A percentile compares a stretch with the other conserved stretches of the same genome.
Evolutionary conservation across 1,140 invertebrate genomes (phyloP).

Genomic region (Spodoptera frugiperda): DNA sequence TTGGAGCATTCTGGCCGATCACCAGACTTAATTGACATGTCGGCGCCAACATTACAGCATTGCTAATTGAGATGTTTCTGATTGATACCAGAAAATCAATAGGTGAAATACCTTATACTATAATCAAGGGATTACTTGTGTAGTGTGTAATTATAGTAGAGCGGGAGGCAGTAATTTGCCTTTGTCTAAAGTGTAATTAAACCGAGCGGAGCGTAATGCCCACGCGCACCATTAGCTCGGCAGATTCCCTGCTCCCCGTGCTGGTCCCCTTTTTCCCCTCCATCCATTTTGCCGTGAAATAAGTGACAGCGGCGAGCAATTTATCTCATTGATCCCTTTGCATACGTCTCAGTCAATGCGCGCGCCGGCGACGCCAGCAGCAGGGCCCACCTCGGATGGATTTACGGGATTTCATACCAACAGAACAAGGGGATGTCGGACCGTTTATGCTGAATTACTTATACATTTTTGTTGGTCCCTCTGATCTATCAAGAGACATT

Average conservation of each 20-base stretch:
- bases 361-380: conserved; percentile 52
- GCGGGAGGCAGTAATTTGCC: conserved; percentile 39
- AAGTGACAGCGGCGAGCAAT: conserved; percentile 74
- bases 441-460: conserved; percentile 61
- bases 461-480: conserved; percentile 58
- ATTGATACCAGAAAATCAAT: conserved; percentile 26
- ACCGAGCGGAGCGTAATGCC: conserved; percentile 61
- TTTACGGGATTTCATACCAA: conserved; percentile 63
- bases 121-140: conserved; percentile 22
- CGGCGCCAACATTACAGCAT: neutral
- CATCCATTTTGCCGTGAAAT: conserved; percentile 65
- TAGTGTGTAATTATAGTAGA: conserved; percentile 37
- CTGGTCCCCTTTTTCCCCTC: conserved; percentile 51
- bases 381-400: conserved; percentile 59
- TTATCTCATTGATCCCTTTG: conserved; percentile 81
- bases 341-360: conserved; percentile 79
- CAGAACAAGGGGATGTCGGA: conserved; percentile 58
- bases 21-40: conserved; percentile 19
- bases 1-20: conserved; percentile 6
- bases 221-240: conserved; percentile 69
- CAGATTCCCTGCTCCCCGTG: conserved; percentile 45
- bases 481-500: conserved; percentile 56
- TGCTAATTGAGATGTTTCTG: conserved; percentile 7
- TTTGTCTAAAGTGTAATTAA: conserved; percentile 63
- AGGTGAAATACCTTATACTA: conserved; percentile 5